Evolutionary conservation across 2,797 vertebrate species (phyloP).

Genomic region (Macropus fuliginosus): DNA sequence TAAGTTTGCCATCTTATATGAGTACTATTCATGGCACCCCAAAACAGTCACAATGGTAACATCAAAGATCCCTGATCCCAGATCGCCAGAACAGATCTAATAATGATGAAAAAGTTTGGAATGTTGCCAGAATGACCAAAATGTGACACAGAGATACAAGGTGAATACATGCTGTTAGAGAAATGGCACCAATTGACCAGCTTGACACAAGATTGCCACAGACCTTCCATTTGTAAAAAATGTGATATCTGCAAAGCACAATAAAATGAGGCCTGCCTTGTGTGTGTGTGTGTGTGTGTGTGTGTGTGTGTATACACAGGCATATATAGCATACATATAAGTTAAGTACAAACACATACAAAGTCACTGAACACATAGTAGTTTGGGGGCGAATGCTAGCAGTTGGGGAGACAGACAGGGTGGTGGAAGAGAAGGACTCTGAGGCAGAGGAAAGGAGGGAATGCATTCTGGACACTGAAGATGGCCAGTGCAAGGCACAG

Average conservation of each 20-base stretch:
- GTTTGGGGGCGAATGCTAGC: neutral
- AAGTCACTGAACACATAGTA: neutral
- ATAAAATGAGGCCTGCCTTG: neutral
- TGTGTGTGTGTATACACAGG: neutral
- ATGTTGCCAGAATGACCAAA: neutral
- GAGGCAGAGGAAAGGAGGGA: neutral
- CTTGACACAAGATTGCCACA: neutral
- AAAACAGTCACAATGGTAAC: neutral
- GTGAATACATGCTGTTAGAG: neutral
- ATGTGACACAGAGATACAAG: neutral
- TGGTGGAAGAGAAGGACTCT: too few relatives aligned
- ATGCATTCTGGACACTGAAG: neutral
- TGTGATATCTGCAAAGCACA: neutral
- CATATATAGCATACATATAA: too few relatives aligned
- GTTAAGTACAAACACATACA: neutral
- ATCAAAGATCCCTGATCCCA: neutral
- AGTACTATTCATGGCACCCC: neutral
- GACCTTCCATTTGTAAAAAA: neutral
- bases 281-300: neutral
- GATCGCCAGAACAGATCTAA: neutral
- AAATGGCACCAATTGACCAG: neutral
- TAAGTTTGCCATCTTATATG: neutral
- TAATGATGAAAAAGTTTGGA: neutral
- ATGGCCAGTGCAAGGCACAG: neutral
- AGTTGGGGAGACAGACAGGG: neutral